These are phyloP conservation scores for Botrylloides violaceus DNA, from an alignment of 23 tunicate genomes.

Conservation along the genomic window DNA sequence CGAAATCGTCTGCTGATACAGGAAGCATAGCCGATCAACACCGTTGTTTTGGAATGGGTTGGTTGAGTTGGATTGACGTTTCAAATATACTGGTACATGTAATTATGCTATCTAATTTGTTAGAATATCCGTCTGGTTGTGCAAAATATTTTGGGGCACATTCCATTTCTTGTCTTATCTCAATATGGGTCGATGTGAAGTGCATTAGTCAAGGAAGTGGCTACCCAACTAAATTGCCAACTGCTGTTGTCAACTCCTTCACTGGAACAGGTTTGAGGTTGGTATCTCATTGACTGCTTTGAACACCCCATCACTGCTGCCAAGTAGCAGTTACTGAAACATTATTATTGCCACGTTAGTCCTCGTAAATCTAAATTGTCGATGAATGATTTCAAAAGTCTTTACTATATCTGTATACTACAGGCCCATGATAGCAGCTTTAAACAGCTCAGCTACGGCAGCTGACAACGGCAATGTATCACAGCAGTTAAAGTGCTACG, in stretches of 20 bases:
- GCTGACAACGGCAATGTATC: conserved; percentile 15
- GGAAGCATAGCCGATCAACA: background rate
- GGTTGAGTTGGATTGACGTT: no score
- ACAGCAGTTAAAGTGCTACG: conserved; percentile 10
- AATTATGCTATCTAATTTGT: no score
- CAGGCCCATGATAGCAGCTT: background rate
- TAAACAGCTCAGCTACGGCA: background rate
- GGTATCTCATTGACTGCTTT: no score
- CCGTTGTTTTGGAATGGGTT: conserved; percentile 19
- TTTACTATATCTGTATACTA: background rate
- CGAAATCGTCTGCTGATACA: conserved; percentile 1
- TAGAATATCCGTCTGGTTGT: conserved; percentile 11
- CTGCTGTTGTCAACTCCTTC: background rate
- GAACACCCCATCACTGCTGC: no score
- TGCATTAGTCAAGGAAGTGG: background rate
- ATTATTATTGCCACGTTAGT: background rate
- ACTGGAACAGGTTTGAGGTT: background rate
- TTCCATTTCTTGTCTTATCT: background rate
- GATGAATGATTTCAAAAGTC: background rate
- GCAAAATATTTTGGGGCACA: conserved; percentile 10
- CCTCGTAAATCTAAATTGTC: background rate
- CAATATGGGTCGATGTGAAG: background rate
- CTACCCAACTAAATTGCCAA: background rate
- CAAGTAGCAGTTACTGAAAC: no score
- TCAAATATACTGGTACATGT: no score